These are phyloP conservation scores for Paelopatides confundens DNA, from an alignment of 53 echinoderm and acorn worm species.

Conservation along the genomic window DNA sequence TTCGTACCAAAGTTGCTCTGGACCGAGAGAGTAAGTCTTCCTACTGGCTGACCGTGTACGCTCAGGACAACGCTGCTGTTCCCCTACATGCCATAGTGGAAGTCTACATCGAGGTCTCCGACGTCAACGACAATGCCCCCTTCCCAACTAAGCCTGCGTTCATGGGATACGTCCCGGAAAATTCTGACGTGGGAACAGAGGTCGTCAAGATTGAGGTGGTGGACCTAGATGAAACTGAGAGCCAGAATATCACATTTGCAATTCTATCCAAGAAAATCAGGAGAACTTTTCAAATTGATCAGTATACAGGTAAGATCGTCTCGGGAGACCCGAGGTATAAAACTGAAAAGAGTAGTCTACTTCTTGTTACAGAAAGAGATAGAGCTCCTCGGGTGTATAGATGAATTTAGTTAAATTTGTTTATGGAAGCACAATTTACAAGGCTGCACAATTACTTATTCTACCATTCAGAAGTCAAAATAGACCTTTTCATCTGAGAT, in stretches of 20 bases:
- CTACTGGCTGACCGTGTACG: slow-evolving; percentile 95
- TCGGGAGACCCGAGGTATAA: not conserved
- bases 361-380: too few species aligned
- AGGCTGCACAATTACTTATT: too few species aligned
- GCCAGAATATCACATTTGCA: slow-evolving; percentile 72
- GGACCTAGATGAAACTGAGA: slow-evolving; percentile 77
- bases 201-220: slow-evolving; percentile 75
- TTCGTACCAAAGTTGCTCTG: slow-evolving; percentile 76
- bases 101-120: slow-evolving; percentile 80
- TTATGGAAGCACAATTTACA: too few species aligned
- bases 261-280: slow-evolving; percentile 66
- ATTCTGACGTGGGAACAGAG: slow-evolving; percentile 60
- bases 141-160: slow-evolving; percentile 84
- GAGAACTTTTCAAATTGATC: slow-evolving; percentile 79
- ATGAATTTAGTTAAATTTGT: too few species aligned
- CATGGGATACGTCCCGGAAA: slow-evolving; percentile 73
- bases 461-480: too few species aligned
- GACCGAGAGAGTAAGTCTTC: slow-evolving; percentile 88
- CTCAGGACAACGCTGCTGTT: slow-evolving; percentile 92
- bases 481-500: too few species aligned
- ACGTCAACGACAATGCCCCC: slow-evolving; percentile 95
- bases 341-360: too few species aligned
- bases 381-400: too few species aligned
- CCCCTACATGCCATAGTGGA: slow-evolving; percentile 88
- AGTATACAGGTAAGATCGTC: slow-evolving; percentile 67